These are phyloP conservation scores for Sylvietta virens DNA, from an alignment of 2,113 vertebrate species.

Conservation along the genomic window DNA sequence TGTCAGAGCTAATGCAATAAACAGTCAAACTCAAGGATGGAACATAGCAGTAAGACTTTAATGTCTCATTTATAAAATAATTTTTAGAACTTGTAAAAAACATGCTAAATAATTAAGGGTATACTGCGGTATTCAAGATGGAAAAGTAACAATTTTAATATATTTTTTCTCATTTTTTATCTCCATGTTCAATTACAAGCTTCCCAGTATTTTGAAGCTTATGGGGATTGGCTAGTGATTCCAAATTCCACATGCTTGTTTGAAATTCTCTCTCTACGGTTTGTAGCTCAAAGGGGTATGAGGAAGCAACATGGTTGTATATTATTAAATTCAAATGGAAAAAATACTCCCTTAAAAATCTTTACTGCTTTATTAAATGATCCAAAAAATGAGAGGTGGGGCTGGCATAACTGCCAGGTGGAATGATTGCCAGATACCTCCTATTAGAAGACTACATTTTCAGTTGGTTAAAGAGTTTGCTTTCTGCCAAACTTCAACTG, in stretches of 20 bases:
- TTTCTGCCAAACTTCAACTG: not conserved
- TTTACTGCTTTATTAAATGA: not conserved
- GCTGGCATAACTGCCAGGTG: not conserved
- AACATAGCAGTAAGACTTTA: not conserved
- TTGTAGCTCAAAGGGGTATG: not conserved
- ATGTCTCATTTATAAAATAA: not conserved
- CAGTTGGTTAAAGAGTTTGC: conserved; percentile 2
- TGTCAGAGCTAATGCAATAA: not conserved
- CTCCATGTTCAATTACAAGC: not conserved
- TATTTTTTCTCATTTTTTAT: not conserved
- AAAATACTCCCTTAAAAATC: not conserved
- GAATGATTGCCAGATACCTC: not conserved
- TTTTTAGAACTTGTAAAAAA: not conserved
- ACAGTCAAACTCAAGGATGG: not conserved
- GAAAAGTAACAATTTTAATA: not conserved
- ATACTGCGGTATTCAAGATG: not conserved
- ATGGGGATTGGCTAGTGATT: not conserved
- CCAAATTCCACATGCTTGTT: not conserved
- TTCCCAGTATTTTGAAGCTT: not conserved
- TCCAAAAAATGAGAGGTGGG: not conserved
- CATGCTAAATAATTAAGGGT: not conserved
- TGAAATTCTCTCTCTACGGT: not conserved
- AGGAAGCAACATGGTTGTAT: not conserved
- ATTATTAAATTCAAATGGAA: not conserved
- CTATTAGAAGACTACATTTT: not conserved